Base-by-base conservation (phyloP, 2,113 vertebrate species). In the Microtus oregoni region DNA sequence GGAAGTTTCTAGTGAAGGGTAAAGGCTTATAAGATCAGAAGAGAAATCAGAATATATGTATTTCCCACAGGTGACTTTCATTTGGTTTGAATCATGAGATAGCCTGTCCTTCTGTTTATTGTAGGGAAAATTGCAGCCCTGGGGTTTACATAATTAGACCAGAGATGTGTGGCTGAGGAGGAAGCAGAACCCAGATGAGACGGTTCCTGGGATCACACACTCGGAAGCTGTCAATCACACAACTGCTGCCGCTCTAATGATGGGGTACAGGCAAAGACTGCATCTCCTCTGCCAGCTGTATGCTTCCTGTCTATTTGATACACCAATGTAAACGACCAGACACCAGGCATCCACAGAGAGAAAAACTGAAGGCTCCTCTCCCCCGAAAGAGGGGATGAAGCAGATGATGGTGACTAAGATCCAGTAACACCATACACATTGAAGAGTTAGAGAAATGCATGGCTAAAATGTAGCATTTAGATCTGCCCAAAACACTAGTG, bases 211-310 rank as follows among this genome's bases (percentile, higher is more conserved):
- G 28, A 20, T 24, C 7, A 87, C 32, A 75, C 0, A 41, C 24
- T 12, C 72, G 87, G 55, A 70, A 67, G 91, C 15, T 95, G 30
- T 52, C 85, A 76, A 91, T 94, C 52, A 94, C 92, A 89, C 19
- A 10, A 47, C 32, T 15, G 17, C 52, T 96, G 75, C 83, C 73
- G 35, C 52, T 32, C 50, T 67, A 75, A 78, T 24, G 72, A 82
- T 32, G 44, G 82, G 35, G 82, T 50, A 17, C n/a, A 47, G 81
- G 91, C 35, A 77, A 17, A 88, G 91, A 89, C 28, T 9, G 41
- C 19, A 78, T 44, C 81, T 28, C 63, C 12, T 96, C 28, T 94
- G 35, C 93, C 58, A 88, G 41, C 75, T 95, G 67, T 15, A n/a
- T 12, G 55, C 17, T 96, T 47, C 63, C 17, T 19, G 38, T 90